Evolutionary conservation across 2,797 vertebrate genomes (phyloP), one percentile per base, ranked within the genome.

Genomic region (Neoniphon sammara): DNA sequence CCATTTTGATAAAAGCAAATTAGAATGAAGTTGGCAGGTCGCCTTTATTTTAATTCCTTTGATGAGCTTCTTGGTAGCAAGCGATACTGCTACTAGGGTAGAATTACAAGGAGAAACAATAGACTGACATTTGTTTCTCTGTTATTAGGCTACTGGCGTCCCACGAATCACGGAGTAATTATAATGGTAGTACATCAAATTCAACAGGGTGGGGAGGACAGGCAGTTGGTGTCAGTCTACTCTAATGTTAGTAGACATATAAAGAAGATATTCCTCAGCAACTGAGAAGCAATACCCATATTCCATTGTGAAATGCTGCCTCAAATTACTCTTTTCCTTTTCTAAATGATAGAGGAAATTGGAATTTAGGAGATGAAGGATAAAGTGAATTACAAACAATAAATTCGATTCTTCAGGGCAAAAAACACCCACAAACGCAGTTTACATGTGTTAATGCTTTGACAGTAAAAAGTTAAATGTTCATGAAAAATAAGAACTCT

Each of bases 301-400:
- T 39, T 72, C 46, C 20, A 18, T 67, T 49, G 56, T 73, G 62
- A 80, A 78, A 82, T 11, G 4, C 47, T 54, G 70, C 59, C 59
- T 7, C 67, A 54, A 56, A 53, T 52, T 34, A 80, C 73, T 66
- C 69, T 61, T 80, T 84, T 80, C 47, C 69, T 59, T 80, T 82
- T 80, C 47, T 36, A 17, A 62, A 59, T 10, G 62, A 69, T 1
- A 5, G 61, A 52, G 66, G 52, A 67, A 72, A 69, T 12, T 39
- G 7, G 21, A 50, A 39, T 39, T 7, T 2, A 1, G 36, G 36
- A 7, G 5, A 39, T 10, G 36, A 10, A 39, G 36, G 36, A 39
- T 39, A 10, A 7, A 39, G 9, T 7, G 36, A 39, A 2, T 10
- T 8, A 8, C 7, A 10, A 34, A 39, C 6, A 39, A 39, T 10